Base-by-base conservation (phyloP, 1,140 invertebrate genomes). In the Cheumatopsyche charites region DNA sequence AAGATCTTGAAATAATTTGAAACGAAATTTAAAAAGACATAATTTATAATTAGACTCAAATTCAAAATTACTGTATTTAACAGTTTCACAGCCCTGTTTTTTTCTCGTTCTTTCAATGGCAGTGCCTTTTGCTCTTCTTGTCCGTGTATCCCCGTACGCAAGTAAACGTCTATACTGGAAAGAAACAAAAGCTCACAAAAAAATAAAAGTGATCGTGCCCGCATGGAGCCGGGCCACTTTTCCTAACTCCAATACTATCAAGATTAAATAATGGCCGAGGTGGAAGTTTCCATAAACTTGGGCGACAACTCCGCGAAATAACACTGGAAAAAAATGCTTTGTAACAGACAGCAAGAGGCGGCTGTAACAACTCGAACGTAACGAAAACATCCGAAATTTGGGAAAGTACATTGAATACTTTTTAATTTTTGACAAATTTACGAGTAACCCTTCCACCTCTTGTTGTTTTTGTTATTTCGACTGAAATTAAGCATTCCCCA, bases 201-300 rank as follows among this genome's bases (percentile, higher is more conserved):
- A 68, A 68, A 68, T 68, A 68, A 68, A 68, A 55, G 45, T 55
- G 66, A 68, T 49, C 66, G 47, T 41, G 45, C 66, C 66, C 66
- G 66, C 66, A 68, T 68, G 21, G 66, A 55, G 42, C 23, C 7
- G 36, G 66, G 66, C 13, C 47, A 15, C 15, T 25, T 68, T 66
- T 66, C 49, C 47, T 47, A 68, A 68, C 66, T 68, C 21, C 66
- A 58, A 68, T 55, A 68, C 66, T 68, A 68, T 68, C 66, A 58
- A 68, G 49, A 68, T 68, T 68, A 68, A 68, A 68, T 68, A 68
- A 68, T 68, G 66, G 66, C 66, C 47, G 29, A 29, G 66, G 66
- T 55, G 21, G 29, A 55, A 68, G 25, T 68, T 68, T 68, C 47
- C 47, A 52, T 41, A 68, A 68, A 68, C 66, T 68, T 68, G 15